Evolutionary conservation across 2,888 invertebrate species (phyloP), one percentile per base, ranked within the genome.

Genomic region (Ischnus inquisitorius): DNA sequence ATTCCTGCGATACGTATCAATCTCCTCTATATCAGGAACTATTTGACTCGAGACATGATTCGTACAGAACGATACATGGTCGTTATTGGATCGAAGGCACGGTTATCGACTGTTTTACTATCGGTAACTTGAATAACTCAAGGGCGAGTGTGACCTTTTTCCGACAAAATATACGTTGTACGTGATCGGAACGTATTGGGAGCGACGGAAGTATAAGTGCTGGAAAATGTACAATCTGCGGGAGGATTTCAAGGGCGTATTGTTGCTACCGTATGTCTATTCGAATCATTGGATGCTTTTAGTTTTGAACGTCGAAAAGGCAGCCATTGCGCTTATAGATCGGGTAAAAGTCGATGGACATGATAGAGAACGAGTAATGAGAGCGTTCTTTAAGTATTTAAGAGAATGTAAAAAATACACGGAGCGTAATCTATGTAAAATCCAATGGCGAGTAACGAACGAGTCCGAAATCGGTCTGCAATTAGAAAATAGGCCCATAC

Each of bases 201-300:
- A 16, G 4, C 10, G 14, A 14, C 10, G 14, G 14, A 48, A 48
- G 48, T 48, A 48, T 48, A 48, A 48, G 14, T 4, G 4, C 4
- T 16, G 48, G 48, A 8, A 8, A 48, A 48, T 48, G 48, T 48
- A n/a, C 16, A 48, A 48, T 48, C 10, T 48, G 10, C 4, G 4
- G 16, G 48, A 10, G 4, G 48, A 48, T 4, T 14, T 51, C 19
- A 19, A 51, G n/a, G 71, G 71, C 2, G n/a, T 10, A 54, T 16
- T 71, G 6, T 51, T 71, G 5, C 19, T 71, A 48, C 71, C 71
- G 1, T 71, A 71, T 14, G 34, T 48, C 1, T 48, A 48, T 48
- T 2, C 12, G 0, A 25, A 57, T 14, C 71, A 71, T 28, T 71
- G 57, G 71, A 34, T 51, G 16, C 34, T 71, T 12, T 16, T 71